phyloP scores from a whole-genome alignment of 1,140 invertebrate species.

The Thaumetopoea pityocampa region DNA sequence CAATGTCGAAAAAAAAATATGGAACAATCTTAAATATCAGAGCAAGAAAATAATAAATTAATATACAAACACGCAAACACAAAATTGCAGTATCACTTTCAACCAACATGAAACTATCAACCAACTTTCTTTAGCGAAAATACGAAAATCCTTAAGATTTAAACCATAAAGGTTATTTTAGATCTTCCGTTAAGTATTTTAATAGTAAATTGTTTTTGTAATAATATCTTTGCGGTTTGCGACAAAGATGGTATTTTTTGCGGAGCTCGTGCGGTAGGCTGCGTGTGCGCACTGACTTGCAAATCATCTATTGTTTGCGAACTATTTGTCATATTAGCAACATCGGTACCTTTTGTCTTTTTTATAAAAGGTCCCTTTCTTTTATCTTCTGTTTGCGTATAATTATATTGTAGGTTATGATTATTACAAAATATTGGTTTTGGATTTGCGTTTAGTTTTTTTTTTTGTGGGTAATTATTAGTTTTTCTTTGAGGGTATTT shows the following conservation, averaged over 20 bases:
- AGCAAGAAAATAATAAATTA: too few relatives aligned
- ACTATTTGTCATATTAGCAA: slow-evolving; percentile 42
- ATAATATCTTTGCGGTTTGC: slow-evolving; percentile 44
- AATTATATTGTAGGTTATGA: slow-evolving; percentile 20
- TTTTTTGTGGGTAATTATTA: too few relatives aligned
- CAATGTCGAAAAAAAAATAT: too few relatives aligned
- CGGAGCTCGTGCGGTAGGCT: slow-evolving; percentile 30
- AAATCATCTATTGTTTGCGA: slow-evolving; percentile 25
- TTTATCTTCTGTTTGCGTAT: slow-evolving; percentile 18
- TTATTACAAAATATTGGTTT: slow-evolving; percentile 27
- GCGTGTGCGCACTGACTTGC: slow-evolving; percentile 49
- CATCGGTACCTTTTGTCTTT: slow-evolving; percentile 24
- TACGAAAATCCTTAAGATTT: too few relatives aligned
- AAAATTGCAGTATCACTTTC: too few relatives aligned
- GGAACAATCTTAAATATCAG: too few relatives aligned
- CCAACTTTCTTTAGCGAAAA: too few relatives aligned
- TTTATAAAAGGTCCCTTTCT: slow-evolving; percentile 22
- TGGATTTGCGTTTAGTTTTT: slow-evolving; percentile 20
- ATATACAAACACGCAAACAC: too few relatives aligned
- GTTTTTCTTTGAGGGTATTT: too few relatives aligned
- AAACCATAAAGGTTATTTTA: too few relatives aligned
- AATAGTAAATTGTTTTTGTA: slow-evolving; percentile 7
- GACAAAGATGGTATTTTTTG: slow-evolving; percentile 45
- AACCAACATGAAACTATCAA: too few relatives aligned
- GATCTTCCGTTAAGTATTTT: too few relatives aligned